These are phyloP conservation scores for Luperina testacea DNA, from an alignment of 2,888 invertebrate species.

Conservation along the genomic window DNA sequence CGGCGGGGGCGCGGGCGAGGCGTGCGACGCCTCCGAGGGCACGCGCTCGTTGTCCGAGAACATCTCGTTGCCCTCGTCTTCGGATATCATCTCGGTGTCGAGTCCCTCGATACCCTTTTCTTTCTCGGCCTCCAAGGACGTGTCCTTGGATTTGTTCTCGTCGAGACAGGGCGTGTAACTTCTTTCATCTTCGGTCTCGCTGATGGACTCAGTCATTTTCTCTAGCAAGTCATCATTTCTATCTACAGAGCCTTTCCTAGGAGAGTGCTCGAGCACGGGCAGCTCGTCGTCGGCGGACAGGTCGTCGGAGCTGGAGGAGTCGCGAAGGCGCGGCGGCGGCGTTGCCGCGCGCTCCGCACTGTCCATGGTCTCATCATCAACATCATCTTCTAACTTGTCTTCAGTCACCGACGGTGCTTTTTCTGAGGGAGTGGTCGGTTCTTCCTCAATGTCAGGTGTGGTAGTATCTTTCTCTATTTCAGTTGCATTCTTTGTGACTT, in stretches of 20 bases:
- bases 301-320: slow-evolving; percentile 17
- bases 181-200: slow-evolving; percentile 91
- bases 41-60: slow-evolving; percentile 90
- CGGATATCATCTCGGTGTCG: slow-evolving; percentile 94
- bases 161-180: slow-evolving; percentile 94
- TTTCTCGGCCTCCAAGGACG: slow-evolving; percentile 80
- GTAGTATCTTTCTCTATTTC: slow-evolving; percentile 13
- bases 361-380: slow-evolving; percentile 53
- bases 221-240: slow-evolving; percentile 72
- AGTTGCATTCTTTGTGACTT: slow-evolving; percentile 8
- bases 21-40: slow-evolving; percentile 81
- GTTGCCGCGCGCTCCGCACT: slow-evolving; percentile 10
- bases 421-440: slow-evolving; percentile 36
- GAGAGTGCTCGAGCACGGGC: slow-evolving; percentile 20
- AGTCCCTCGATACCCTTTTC: slow-evolving; percentile 90
- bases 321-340: slow-evolving; percentile 9
- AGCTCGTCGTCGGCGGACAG: slow-evolving; percentile 51
- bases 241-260: slow-evolving; percentile 38
- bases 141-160: slow-evolving; percentile 89
- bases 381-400: slow-evolving; percentile 31
- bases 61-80: slow-evolving; percentile 92
- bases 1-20: slow-evolving; percentile 78
- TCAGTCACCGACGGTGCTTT: slow-evolving; percentile 17
- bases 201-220: slow-evolving; percentile 91
- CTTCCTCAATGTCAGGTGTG: slow-evolving; percentile 42